phyloP scores from a whole-genome alignment of 2,888 invertebrate genomes.

The Dryadula phaetusa region DNA sequence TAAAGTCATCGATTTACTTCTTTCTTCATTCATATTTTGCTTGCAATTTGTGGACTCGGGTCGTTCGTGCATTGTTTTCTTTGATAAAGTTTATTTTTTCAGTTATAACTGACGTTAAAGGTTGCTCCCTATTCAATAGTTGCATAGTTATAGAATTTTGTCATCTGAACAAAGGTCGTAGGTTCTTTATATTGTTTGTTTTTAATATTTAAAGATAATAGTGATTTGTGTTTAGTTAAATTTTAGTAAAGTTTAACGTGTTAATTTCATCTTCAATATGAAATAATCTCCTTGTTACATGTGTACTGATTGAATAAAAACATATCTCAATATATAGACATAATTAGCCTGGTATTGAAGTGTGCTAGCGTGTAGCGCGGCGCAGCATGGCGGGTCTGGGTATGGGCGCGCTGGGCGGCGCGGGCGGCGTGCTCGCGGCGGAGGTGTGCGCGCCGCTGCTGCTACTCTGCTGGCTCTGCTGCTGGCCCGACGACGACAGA shows the following conservation, averaged over 20 bases:
- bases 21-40: slow-evolving; percentile 13
- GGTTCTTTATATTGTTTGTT: not conserved
- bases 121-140: no score
- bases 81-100: not conserved
- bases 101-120: not conserved
- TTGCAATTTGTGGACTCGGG: not conserved
- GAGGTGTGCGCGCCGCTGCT: slow-evolving; percentile 63
- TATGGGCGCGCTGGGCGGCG: slow-evolving; percentile 47
- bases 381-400: slow-evolving; percentile 44
- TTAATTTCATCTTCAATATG: no score
- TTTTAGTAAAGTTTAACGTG: no score
- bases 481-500: slow-evolving; percentile 70
- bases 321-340: no score
- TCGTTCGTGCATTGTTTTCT: not conserved
- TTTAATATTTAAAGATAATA: no score
- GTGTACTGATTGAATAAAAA: no score
- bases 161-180: not conserved
- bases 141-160: not conserved
- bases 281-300: no score
- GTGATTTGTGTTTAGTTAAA: no score
- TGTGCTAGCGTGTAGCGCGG: no score
- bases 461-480: slow-evolving; percentile 75
- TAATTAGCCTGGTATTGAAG: no score
- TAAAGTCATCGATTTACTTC: slow-evolving; percentile 10
- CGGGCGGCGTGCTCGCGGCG: slow-evolving; percentile 53